A percentile compares a stretch with the other conserved stretches of the same genome.
Conservation (phyloP, 2,113 vertebrate species). For the Neogale vison region DNA sequence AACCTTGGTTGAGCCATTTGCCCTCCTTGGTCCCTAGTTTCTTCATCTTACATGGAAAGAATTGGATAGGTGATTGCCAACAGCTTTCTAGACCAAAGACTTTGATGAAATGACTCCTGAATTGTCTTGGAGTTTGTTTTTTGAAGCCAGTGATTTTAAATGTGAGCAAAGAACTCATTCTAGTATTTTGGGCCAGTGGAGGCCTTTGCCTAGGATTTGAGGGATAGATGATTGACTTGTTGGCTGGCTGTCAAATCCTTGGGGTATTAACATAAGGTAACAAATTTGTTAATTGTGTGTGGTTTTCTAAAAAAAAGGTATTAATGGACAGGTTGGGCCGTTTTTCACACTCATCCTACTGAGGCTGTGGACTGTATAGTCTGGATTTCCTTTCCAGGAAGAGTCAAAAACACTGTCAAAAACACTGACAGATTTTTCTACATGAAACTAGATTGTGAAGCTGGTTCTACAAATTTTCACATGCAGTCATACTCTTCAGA, state of each 20-base stretch:
- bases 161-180: neutral
- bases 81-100: neutral
- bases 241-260: neutral
- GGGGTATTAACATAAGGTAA: neutral
- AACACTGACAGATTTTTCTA: conserved; percentile 41
- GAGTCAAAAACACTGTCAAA: too few relatives aligned
- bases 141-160: neutral
- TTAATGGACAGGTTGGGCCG: neutral
- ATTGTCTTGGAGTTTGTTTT: conserved; percentile 18
- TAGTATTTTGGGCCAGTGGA: neutral
- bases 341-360: conserved; percentile 29
- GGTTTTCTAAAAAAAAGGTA: neutral
- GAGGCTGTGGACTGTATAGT: neutral
- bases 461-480: neutral
- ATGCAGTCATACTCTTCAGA: conserved; percentile 15
- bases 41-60: neutral
- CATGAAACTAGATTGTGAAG: neutral
- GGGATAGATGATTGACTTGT: neutral
- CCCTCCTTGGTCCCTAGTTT: neutral
- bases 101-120: neutral
- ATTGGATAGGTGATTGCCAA: neutral
- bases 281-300: conserved; percentile 29
- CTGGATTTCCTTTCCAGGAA: conserved; percentile 36
- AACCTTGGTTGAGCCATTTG: neutral
- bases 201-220: conserved; percentile 36